Evolutionary conservation across 2,797 vertebrate species (phyloP), one percentile per base, ranked within the genome.

Genomic region (Epinephelus coioides): DNA sequence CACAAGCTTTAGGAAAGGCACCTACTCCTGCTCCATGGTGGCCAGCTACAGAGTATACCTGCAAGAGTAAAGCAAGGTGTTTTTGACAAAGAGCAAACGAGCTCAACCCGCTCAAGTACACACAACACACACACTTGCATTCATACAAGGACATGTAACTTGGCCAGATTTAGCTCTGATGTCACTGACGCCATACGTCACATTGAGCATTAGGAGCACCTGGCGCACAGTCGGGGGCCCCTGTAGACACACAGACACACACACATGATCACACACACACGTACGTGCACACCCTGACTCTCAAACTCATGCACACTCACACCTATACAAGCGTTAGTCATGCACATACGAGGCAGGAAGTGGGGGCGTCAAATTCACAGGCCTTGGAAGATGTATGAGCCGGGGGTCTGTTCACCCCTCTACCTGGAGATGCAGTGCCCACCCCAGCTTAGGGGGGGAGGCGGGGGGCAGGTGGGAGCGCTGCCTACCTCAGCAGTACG

Each of bases 401-500:
- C 0, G 6, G 64, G 49, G 68, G 69, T 70, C 59, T 47, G 43
- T 50, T 62, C 44, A 23, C 46, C 72, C 27, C 61, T 56, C 62
- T 73, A 76, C 62, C 49, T 68, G 38, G 46, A 81, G 60, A 63
- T 60, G 34, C 3, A 2, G 4, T 60, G 71, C 34, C 46, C 53
- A 55, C 12, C 61, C 1, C 9, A 0, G 14, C 46, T 56, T 21
- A 30, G 70, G 18, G 34, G 25, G 40, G n/a, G 27, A 15, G 7
- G 44, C 12, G 10, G n/a, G 51, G 53, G 63, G 76, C 27, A 67
- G 81, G 76, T 63, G 40, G 51, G 8, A 56, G 11, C 44, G n/a
- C 55, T 87, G 89, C 84, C 83, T 86, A 90, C 79, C 88, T 93
- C 93, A 95, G 93, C 94, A 93, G 47, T 83, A 90, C 25, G 18